Percentiles rank a stretch among this genome's conserved stretches.
These are phyloP conservation scores for Natator depressus DNA, from an alignment of 2,113 vertebrate genomes.

Conservation along the genomic window DNA sequence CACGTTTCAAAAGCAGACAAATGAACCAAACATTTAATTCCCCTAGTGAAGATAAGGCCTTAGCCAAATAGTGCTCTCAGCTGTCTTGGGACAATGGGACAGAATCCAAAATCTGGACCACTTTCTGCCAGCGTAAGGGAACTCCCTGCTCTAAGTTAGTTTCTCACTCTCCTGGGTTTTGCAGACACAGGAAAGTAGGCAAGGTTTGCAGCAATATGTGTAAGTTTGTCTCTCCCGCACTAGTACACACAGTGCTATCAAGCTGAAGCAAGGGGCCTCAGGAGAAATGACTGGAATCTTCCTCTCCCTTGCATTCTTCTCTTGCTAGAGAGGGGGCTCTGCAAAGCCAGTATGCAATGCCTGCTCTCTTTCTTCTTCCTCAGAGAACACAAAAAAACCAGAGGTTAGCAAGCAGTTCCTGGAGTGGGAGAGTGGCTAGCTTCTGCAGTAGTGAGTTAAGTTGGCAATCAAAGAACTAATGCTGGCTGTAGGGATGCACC, in stretches of 20 bases:
- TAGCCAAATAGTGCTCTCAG: neutral
- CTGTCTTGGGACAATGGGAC: neutral
- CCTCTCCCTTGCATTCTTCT: neutral
- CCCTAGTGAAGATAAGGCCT: neutral
- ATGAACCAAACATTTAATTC: neutral
- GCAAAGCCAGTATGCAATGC: neutral
- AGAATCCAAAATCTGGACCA: neutral
- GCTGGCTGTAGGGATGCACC: neutral
- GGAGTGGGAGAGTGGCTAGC: neutral
- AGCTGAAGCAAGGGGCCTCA: neutral
- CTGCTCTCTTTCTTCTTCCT: neutral
- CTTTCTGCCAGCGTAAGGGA: neutral
- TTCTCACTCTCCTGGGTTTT: neutral
- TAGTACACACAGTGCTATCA: fast-evolving
- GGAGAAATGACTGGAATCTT: neutral
- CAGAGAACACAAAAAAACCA: neutral
- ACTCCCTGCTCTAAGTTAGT: neutral
- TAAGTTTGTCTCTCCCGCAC: neutral
- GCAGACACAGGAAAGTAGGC: neutral
- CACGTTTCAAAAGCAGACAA: neutral
- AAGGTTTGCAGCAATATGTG: neutral
- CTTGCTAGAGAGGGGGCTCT: neutral
- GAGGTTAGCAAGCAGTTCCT: neutral
- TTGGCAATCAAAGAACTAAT: neutral
- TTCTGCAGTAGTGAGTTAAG: conserved; percentile 1